phyloP scores from a whole-genome alignment of 2,888 invertebrate species.

The Agrochola lychnidis region DNA sequence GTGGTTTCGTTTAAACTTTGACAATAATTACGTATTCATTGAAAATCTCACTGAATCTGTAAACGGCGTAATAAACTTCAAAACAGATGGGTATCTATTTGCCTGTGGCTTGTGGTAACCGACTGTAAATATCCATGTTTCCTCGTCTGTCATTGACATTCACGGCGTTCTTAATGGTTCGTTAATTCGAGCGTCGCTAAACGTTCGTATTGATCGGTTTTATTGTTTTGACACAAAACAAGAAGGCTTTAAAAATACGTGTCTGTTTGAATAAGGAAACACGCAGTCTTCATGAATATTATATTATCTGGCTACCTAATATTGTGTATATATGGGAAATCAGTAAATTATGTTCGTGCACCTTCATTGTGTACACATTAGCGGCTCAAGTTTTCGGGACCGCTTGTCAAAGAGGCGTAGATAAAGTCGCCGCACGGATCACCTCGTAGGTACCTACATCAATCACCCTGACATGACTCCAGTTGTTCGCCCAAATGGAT shows the following conservation, averaged over 20 bases:
- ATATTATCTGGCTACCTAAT: slow-evolving; percentile 6
- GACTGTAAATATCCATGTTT: slow-evolving; percentile 76
- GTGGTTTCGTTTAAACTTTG: slow-evolving; percentile 46
- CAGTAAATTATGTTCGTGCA: slow-evolving; percentile 50
- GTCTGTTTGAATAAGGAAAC: slow-evolving; percentile 8
- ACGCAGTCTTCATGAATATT: slow-evolving; percentile 9
- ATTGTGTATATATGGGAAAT: slow-evolving; percentile 8
- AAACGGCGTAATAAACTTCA: slow-evolving; percentile 71
- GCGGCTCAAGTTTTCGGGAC: slow-evolving; percentile 77
- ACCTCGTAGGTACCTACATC: slow-evolving; percentile 84
- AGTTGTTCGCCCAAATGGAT: slow-evolving; percentile 90
- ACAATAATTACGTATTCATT: slow-evolving; percentile 46
- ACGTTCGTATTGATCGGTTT: slow-evolving; percentile 72
- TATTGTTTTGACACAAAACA: slow-evolving; percentile 69
- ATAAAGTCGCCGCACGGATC: slow-evolving; percentile 85
- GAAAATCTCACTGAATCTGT: slow-evolving; percentile 58
- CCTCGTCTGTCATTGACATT: slow-evolving; percentile 78
- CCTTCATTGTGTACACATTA: slow-evolving; percentile 76
- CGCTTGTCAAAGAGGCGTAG: slow-evolving; percentile 81
- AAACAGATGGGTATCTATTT: slow-evolving; percentile 70
- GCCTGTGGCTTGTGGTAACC: slow-evolving; percentile 67
- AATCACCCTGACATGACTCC: slow-evolving; percentile 89
- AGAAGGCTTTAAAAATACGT: slow-evolving; percentile 41
- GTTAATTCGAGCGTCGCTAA: slow-evolving; percentile 79
- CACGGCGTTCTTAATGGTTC: slow-evolving; percentile 79